These are phyloP conservation scores for Lamellibrachia luymesi DNA, from an alignment of 1,140 invertebrate species.

Conservation along the genomic window DNA sequence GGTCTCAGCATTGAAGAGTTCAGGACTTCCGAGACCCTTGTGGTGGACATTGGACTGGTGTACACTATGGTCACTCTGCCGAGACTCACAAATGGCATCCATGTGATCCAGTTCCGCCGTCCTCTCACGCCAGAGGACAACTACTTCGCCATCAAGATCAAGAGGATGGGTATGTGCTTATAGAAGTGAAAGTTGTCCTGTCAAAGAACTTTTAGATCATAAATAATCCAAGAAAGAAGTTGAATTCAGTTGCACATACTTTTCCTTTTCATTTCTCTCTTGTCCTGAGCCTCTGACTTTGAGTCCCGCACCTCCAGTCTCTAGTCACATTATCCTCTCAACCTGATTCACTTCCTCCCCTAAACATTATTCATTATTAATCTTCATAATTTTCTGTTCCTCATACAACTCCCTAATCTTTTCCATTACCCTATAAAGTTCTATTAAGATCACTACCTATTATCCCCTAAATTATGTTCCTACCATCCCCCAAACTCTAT, in stretches of 20 bases:
- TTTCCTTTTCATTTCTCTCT: background rate
- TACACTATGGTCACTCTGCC: constrained; percentile 39
- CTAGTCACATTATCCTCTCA: background rate
- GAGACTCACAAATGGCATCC: constrained; percentile 39
- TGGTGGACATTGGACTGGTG: constrained; percentile 36
- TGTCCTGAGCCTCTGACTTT: too few relatives aligned
- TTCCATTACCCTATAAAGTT: too few relatives aligned
- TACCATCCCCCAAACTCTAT: too few relatives aligned
- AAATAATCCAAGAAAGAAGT: background rate
- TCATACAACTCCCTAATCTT: too few relatives aligned
- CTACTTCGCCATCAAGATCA: constrained; percentile 45
- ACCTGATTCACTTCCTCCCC: too few relatives aligned
- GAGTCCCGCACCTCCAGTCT: background rate
- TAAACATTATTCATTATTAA: too few relatives aligned
- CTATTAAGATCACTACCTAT: too few relatives aligned
- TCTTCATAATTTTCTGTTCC: too few relatives aligned
- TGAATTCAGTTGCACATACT: background rate
- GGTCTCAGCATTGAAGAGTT: constrained; percentile 31
- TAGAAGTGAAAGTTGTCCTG: background rate
- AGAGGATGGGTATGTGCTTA: constrained; percentile 30
- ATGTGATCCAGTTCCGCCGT: constrained; percentile 46
- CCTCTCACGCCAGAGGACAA: constrained; percentile 39
- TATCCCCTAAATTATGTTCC: too few relatives aligned
- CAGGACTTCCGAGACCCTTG: constrained; percentile 38
- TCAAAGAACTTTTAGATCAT: background rate